Base-by-base conservation (phyloP, 2,113 vertebrate genomes). In the Sceloporus undulatus region DNA sequence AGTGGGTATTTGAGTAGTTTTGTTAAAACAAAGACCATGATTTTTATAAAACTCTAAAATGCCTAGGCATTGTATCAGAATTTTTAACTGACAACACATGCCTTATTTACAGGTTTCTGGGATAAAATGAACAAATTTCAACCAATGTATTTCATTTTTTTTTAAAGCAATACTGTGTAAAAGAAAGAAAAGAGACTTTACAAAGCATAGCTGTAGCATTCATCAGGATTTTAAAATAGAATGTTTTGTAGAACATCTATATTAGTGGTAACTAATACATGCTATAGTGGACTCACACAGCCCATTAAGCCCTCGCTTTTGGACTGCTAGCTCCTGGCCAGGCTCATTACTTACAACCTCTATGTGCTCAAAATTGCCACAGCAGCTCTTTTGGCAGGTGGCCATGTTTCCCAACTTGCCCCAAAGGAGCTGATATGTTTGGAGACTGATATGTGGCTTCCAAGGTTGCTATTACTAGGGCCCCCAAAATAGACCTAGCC, bases 181-280 rank as follows among this genome's bases (percentile, higher is more conserved):
- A 9, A 34, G 54, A 19, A 52, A 34, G 5, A 34, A 85, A 59
- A 11, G n/a, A 48, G 34, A 71, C 23, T 56, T 84, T 23, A 48
- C 40, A 23, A 78, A 86, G 34, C 71, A 87, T 80, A 27, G 77
- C 42, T 80, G 2, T 23, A 66, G 27, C 5, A 13, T 79, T 66
- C 21, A 68, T 52, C 52, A 80, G 9, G 23, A 73, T 71, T 71
- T 62, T 80, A 48, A 80, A 80, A 27, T 56, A 73, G 85, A 27
- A 56, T 73, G 0, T 71, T 86, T 62, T 52, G 42, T 52, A n/a
- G 48, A 71, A 87, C 9, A 13, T 59, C 42, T 40, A 40, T 38
- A 87, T 29, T 71, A 79, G 23, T 48, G n/a, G 62, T 80, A 71
- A 56, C 38, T 65, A 78, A 79, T 80, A 56, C 42, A 87, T 71